Base-by-base conservation (phyloP, 2,113 vertebrate genomes). In the Hydropotes inermis region DNA sequence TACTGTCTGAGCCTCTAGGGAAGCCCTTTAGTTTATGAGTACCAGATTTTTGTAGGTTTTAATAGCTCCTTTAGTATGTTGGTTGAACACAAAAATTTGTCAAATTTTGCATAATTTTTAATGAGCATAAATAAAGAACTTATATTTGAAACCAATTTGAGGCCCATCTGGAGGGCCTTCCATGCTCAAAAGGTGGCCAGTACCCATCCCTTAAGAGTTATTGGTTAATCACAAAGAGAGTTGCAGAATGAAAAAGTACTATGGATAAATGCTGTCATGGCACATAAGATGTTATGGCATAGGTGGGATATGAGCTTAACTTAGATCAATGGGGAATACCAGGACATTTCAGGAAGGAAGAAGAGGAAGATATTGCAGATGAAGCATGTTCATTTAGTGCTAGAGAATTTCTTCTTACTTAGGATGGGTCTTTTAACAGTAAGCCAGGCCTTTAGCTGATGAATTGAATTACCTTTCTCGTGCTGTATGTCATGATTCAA, bases 401-500 rank as follows among this genome's bases (percentile, higher is more conserved):
- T 60, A 7, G 52, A 87, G n/a, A 90, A 36, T 94, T 95, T 92
- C 61, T 91, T 93, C 85, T 88, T 88, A 60, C 52, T 33, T 94
- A 54, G 33, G 58, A 60, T 60, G 23, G 16, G 36, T 60, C 58
- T 58, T 88, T 47, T 55, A 67, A 57, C 23, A 78, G 54, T 95
- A 94, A 94, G 54, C 21, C 14, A 25, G 39, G 15, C 27, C 43
- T 92, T 92, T 87, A 95, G 27, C 8, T 82, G 27, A 45, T 89
- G 7, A 64, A 57, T 57, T 14, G 15, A 67, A 91, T 95, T 95
- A 15, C 11, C 50, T 76, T 94, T 95, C 52, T 81, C 81, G 33
- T 76, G 21, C 23, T 64, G 0, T 78, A 36, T 55, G 61, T 92
- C 50, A 61, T 2, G 25, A 11, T 64, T 82, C 54, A 95, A 58